A percentile compares a stretch with the other conserved stretches of the same genome.
Conservation (phyloP, 2,797 vertebrate genomes). For the Myotis daubentonii region DNA sequence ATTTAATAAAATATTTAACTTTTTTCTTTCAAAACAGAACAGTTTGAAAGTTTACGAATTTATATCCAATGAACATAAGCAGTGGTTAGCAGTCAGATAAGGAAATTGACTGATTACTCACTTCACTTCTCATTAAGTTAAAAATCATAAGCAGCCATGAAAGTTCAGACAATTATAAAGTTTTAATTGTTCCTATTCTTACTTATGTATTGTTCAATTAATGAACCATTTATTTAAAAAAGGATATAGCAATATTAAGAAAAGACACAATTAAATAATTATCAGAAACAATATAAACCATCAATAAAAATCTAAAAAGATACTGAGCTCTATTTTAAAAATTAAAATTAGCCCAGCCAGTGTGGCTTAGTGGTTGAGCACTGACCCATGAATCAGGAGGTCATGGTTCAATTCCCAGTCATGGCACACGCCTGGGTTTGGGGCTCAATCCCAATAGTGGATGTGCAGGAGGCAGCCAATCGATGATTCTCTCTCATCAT, state of each 20-base stretch:
- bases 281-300: constrained; percentile 47
- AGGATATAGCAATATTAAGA: background rate
- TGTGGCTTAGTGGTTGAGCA: too few relatives aligned
- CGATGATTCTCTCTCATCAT: too few relatives aligned
- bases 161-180: background rate
- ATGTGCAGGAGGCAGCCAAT: too few relatives aligned
- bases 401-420: too few relatives aligned
- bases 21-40: background rate
- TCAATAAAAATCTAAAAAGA: constrained; percentile 43
- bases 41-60: background rate
- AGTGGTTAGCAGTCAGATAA: background rate
- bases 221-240: background rate
- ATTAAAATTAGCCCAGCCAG: background rate
- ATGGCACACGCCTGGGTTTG: too few relatives aligned
- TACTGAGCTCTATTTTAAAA: constrained; percentile 13
- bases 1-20: constrained; percentile 16
- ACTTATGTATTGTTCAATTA: background rate
- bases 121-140: background rate
- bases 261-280: background rate
- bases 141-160: background rate
- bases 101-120: background rate
- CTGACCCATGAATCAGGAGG: too few relatives aligned
- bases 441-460: too few relatives aligned
- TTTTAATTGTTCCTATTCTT: constrained; percentile 15
- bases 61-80: background rate